A percentile compares a stretch with the other conserved stretches of the same genome.
Conservation (phyloP, 2,797 vertebrate species). For the Hafferia zeledoni region DNA sequence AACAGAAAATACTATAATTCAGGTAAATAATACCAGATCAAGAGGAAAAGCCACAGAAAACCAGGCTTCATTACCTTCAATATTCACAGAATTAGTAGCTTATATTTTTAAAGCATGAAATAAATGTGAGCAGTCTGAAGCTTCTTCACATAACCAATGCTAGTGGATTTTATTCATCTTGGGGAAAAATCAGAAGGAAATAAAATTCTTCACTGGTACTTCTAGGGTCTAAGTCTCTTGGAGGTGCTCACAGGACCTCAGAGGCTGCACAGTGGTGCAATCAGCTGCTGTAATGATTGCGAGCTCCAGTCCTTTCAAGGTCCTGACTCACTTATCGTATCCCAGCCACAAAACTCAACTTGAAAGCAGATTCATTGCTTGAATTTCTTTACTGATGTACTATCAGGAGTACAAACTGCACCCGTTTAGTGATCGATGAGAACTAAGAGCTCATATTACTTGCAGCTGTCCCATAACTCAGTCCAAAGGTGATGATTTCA, state of each 20-base stretch:
- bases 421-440: neutral
- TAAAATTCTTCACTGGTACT: neutral
- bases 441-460: neutral
- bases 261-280: neutral
- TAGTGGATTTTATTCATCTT: neutral
- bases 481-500: neutral
- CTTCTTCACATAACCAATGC: neutral
- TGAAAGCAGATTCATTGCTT: conserved; percentile 3
- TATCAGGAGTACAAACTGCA: neutral
- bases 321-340: neutral
- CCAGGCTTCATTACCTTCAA: neutral
- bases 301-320: neutral
- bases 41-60: neutral
- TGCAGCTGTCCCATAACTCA: conserved; percentile 36
- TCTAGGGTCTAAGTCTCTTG: neutral
- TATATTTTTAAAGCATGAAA: neutral
- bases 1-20: neutral
- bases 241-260: neutral
- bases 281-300: neutral
- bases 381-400: conserved; percentile 9
- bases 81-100: neutral
- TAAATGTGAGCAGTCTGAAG: neutral
- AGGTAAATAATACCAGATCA: neutral
- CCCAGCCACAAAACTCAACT: neutral
- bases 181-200: neutral